A percentile compares a stretch with the other conserved stretches of the same genome.
Conservation (phyloP, 2,888 invertebrate genomes). For the Drosophila subsilvestris region DNA sequence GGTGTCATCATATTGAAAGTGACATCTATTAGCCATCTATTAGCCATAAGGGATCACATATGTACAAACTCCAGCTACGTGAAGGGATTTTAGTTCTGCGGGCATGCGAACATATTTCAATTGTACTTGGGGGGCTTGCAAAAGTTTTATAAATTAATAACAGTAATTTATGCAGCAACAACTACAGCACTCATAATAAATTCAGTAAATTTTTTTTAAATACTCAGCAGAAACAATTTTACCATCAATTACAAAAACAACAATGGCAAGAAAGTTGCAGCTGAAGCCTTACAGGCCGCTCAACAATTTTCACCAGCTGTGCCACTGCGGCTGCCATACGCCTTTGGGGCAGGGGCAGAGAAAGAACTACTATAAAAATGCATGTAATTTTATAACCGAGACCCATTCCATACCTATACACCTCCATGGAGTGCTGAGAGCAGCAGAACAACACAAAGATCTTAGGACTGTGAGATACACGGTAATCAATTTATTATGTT, state of each 20-base stretch:
- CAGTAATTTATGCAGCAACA: conserved; percentile 69
- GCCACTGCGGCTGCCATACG: conserved; percentile 13
- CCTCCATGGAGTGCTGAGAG: conserved; percentile 2
- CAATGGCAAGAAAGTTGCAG: conserved; percentile 53
- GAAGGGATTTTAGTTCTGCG: conserved; percentile 1
- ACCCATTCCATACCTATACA: conserved; percentile 6
- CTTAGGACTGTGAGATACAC: background rate
- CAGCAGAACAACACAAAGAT: background rate
- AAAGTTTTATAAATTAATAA: conserved; percentile 72
- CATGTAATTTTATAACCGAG: conserved; percentile 69
- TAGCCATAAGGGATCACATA: too few species aligned
- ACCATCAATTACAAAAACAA: conserved; percentile 53
- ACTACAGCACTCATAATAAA: conserved; percentile 68
- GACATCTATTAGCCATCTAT: background rate
- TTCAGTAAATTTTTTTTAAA: conserved; percentile 64
- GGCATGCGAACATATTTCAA: conserved; percentile 49
- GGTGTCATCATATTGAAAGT: background rate
- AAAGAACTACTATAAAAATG: conserved; percentile 41
- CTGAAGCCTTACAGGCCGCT: conserved; percentile 43
- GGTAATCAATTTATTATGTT: background rate
- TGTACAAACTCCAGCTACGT: conserved; percentile 4
- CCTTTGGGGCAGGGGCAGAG: conserved; percentile 22
- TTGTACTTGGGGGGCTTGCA: conserved; percentile 45
- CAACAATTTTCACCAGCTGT: conserved; percentile 62
- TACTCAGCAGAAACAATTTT: conserved; percentile 55